These are phyloP conservation scores for Tiphia femorata DNA, from an alignment of 2,888 invertebrate species.

Conservation along the genomic window DNA sequence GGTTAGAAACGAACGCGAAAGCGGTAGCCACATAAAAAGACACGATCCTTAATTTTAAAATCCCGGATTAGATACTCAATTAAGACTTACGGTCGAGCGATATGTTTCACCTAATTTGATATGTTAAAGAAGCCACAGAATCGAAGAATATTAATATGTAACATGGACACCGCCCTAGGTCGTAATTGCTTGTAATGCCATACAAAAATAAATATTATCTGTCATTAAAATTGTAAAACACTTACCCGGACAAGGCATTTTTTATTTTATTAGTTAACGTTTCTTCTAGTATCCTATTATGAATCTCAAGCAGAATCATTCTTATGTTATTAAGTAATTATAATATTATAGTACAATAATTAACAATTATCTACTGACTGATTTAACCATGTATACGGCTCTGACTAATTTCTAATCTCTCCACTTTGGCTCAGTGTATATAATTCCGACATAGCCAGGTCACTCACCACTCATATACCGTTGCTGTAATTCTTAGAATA, in stretches of 20 bases:
- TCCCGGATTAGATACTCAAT: not conserved
- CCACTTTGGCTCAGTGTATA: conserved; percentile 24
- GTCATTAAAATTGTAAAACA: conserved; percentile 61
- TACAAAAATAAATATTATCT: conserved; percentile 6
- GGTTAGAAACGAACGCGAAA: not conserved
- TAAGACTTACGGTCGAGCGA: too few species aligned
- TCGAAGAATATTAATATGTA: too few species aligned
- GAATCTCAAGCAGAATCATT: conserved; percentile 98
- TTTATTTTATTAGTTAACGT: conserved; percentile 95
- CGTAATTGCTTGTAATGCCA: conserved; percentile 2
- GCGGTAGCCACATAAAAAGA: not conserved
- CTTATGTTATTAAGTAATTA: conserved; percentile 53
- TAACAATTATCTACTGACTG: conserved; percentile 59
- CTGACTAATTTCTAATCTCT: conserved; percentile 56
- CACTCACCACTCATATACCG: too few species aligned
- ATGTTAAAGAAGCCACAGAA: too few species aligned
- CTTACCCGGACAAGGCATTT: conserved; percentile 96
- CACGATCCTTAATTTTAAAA: not conserved
- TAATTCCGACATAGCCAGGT: conserved; percentile 26
- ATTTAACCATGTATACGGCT: conserved; percentile 58
- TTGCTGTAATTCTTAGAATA: too few species aligned
- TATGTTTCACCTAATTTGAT: too few species aligned
- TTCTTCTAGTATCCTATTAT: conserved; percentile 99
- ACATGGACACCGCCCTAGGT: conserved; percentile 55
- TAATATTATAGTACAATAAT: conserved; percentile 56